Evolutionary conservation across 1,140 invertebrate species (phyloP).

Genomic region (Drosophila eugracilis): DNA sequence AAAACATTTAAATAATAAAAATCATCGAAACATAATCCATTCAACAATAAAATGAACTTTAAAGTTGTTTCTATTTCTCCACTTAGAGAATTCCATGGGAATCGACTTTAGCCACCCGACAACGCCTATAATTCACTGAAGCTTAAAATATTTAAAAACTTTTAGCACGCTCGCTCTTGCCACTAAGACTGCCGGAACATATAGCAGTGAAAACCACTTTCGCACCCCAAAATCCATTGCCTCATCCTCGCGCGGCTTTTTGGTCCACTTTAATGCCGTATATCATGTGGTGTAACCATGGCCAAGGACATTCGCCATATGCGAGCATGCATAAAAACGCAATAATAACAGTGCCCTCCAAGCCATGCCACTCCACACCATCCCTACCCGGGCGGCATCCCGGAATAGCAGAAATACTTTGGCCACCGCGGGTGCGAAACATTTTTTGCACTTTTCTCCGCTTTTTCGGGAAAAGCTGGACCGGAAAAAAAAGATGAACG

Average conservation of each 20-base stretch:
- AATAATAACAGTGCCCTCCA: conserved; percentile 70
- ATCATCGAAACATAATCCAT: neutral
- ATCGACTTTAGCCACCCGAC: conserved; percentile 12
- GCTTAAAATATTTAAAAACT: conserved; percentile 78
- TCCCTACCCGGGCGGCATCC: neutral
- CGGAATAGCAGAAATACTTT: conserved; percentile 69
- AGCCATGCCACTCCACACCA: conserved; percentile 6
- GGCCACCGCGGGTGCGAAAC: conserved; percentile 72
- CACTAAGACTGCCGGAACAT: conserved; percentile 27
- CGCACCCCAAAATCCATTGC: conserved; percentile 43
- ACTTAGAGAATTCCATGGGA: neutral
- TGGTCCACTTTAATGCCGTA: conserved; percentile 70
- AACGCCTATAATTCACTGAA: conserved; percentile 68
- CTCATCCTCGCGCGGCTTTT: conserved; percentile 14
- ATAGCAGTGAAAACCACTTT: conserved; percentile 47
- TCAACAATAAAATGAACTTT: conserved; percentile 42
- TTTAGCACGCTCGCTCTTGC: conserved; percentile 50
- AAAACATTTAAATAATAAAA: no score
- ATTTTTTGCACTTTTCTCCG: conserved; percentile 52
- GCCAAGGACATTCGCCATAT: conserved; percentile 82
- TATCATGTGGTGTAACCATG: conserved; percentile 75
- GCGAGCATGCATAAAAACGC: conserved; percentile 80
- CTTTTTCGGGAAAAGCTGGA: conserved; percentile 42
- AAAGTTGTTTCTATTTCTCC: neutral
- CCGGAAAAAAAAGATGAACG: conserved; percentile 11